Base-by-base conservation (phyloP, 1,140 invertebrate genomes). In the Lamellibrachia luymesi region DNA sequence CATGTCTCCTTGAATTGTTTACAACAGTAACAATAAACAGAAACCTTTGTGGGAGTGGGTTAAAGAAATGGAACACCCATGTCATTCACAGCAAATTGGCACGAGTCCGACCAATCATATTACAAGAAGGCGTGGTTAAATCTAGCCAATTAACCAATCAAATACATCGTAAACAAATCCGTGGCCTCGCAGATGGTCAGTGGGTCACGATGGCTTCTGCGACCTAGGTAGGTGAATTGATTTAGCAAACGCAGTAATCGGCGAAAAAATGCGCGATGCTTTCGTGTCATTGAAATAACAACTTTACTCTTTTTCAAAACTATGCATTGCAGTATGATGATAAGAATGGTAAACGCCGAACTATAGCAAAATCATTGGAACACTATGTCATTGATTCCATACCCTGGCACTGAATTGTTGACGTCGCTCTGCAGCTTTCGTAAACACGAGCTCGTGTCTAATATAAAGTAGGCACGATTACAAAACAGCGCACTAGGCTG, bases 151-250 rank as follows among this genome's bases (percentile, higher is more conserved):
- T 80, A 22, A 80, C 64, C 64, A 80, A 80, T 80, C 64, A 80
- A 80, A 22, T 80, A 80, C 6, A 17, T 80, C 64, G 64, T 80
- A 80, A 80, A 80, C 64, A 80, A 80, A 80, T 56, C 64, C 64
- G 64, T 80, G 64, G 64, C 64, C 64, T 80, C 64, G 64, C 64
- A 80, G 64, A 80, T 80, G 64, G 64, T 80, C 64, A 80, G 64
- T 80, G 64, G 64, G 64, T 80, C 64, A 80, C 64, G 64, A 80
- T 80, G 64, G 64, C 64, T 80, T 80, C 64, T 80, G 64, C 64
- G 64, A 80, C 64, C 6, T 80, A 80, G 64, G 64, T 80, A 80
- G 17, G 64, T 80, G 64, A 80, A 80, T 80, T 80, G 64, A 80
- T 80, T 80, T 80, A 80, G 64, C 64, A 80, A 80, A 80, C 64